Evolutionary conservation across 2,888 invertebrate genomes (phyloP).

Genomic region (Osmoderma eremita): DNA sequence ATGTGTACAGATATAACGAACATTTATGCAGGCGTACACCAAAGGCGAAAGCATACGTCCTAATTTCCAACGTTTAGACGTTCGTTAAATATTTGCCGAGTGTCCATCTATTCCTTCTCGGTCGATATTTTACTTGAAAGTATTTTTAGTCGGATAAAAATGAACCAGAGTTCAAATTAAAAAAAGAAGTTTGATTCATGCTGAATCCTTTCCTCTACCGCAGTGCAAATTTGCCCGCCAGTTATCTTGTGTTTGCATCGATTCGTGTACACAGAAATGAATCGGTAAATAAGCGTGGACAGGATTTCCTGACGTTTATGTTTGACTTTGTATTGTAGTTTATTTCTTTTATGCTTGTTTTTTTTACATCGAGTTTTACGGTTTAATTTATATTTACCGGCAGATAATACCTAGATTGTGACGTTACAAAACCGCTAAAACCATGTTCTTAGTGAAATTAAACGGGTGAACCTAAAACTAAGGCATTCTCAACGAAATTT

Average conservation of each 20-base stretch:
- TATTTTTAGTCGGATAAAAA: constrained; percentile 23
- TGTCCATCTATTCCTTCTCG: constrained; percentile 8
- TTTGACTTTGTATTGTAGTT: constrained; percentile 35
- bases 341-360: constrained; percentile 21
- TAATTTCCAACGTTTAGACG: constrained; percentile 7
- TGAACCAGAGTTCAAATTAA: constrained; percentile 9
- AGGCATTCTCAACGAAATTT: constrained; percentile 2
- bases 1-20: constrained; percentile 14
- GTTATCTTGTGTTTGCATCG: constrained; percentile 38
- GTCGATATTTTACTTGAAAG: constrained; percentile 16
- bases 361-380: constrained; percentile 29
- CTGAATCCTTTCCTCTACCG: constrained; percentile 29
- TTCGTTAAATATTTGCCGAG: constrained; percentile 27
- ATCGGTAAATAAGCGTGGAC: constrained; percentile 37
- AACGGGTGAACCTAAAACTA: neutral
- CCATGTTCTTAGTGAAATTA: constrained; percentile 3
- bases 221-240: constrained; percentile 34
- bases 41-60: neutral
- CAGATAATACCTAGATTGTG: constrained; percentile 20
- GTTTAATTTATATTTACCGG: constrained; percentile 33
- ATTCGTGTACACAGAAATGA: constrained; percentile 33
- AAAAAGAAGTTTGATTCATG: constrained; percentile 24
- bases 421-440: constrained; percentile 15
- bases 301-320: constrained; percentile 36
- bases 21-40: constrained; percentile 3